phyloP scores from a whole-genome alignment of 2,797 vertebrate species.

The Syndactyla subalaris region DNA sequence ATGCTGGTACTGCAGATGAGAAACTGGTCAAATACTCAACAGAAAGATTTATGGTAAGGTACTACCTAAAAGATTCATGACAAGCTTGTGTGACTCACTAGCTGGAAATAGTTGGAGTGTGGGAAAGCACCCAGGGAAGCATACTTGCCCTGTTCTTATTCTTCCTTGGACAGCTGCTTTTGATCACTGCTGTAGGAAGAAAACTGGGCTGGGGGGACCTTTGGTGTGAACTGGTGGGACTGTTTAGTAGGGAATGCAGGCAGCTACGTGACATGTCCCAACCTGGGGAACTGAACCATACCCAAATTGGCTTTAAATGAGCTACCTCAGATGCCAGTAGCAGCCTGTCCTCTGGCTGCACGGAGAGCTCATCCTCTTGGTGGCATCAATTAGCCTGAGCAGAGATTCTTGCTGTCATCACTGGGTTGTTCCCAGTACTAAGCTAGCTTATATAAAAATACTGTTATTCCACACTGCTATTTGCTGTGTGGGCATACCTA shows the following conservation, averaged over 20 bases:
- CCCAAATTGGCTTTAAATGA: background rate
- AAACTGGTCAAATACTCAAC: background rate
- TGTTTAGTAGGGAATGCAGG: background rate
- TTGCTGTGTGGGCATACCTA: background rate
- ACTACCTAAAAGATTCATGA: background rate
- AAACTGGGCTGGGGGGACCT: background rate
- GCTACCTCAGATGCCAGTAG: background rate
- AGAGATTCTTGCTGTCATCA: slow-evolving; percentile 17
- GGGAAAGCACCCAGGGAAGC: background rate
- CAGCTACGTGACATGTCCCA: background rate
- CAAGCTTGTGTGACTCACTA: background rate
- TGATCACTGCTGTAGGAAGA: background rate
- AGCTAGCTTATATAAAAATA: background rate
- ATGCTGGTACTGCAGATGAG: background rate
- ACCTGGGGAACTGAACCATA: background rate
- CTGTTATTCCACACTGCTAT: background rate
- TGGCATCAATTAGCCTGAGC: background rate
- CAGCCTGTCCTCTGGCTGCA: background rate
- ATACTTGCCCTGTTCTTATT: background rate
- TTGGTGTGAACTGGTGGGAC: background rate
- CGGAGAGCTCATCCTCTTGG: background rate
- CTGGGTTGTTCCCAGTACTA: background rate
- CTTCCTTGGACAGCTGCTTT: slow-evolving; percentile 24
- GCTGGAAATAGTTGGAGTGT: background rate
- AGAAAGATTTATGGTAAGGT: background rate